Evolutionary conservation across 2,113 vertebrate species (phyloP).

Genomic region (Phyllostomus discolor): DNA sequence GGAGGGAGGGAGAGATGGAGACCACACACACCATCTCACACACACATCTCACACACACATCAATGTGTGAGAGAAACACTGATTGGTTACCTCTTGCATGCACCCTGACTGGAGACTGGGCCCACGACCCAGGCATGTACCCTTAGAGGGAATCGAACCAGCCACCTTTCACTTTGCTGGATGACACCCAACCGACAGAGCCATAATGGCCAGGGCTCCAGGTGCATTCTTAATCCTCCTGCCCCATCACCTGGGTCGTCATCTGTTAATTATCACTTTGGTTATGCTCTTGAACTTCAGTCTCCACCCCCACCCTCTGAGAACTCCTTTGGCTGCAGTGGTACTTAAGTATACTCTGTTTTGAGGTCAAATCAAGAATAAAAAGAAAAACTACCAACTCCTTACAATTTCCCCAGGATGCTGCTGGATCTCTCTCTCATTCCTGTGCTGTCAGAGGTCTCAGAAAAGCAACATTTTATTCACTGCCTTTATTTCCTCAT

Average conservation of each 20-base stretch:
- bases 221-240: not conserved
- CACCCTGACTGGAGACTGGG: no score
- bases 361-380: not conserved
- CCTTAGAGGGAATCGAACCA: no score
- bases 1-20: no score
- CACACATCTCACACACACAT: no score
- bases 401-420: not conserved
- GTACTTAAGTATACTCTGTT: not conserved
- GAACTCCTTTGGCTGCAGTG: not conserved
- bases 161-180: no score
- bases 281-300: not conserved
- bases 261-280: not conserved
- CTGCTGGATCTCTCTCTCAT: not conserved
- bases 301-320: not conserved
- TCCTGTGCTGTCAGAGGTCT: not conserved
- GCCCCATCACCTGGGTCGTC: accelerated
- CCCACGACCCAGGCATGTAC: no score
- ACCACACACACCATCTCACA: no score
- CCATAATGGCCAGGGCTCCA: not conserved
- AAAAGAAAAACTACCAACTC: not conserved
- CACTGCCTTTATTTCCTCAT: not conserved
- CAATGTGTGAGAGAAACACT: no score
- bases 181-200: no score
- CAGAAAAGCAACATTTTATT: not conserved
- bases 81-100: no score